Evolutionary conservation across 1,140 invertebrate genomes (phyloP).

Genomic region (Drosophila serrata): DNA sequence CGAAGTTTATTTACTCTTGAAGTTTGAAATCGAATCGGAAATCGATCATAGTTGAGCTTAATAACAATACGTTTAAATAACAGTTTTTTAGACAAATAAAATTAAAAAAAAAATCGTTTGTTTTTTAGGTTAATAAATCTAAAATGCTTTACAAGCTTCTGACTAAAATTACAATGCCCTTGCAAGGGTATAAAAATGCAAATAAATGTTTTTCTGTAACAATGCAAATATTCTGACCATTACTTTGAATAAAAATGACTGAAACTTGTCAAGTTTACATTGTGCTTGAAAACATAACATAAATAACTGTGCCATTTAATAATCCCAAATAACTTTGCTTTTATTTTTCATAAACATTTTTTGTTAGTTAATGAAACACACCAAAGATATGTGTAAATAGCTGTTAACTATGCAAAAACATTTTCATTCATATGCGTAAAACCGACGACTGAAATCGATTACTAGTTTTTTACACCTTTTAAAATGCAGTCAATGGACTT

Average conservation of each 20-base stretch:
- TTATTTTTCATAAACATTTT: not conserved
- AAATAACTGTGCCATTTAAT: not conserved
- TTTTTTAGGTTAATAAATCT: no score
- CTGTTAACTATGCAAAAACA: not conserved
- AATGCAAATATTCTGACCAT: not conserved
- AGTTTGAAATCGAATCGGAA: no score
- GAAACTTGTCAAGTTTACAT: not conserved
- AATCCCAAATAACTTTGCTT: not conserved
- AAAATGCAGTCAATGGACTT: not conserved
- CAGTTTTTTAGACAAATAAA: no score
- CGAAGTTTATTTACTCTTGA: no score
- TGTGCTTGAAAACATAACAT: not conserved
- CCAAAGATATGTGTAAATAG: not conserved
- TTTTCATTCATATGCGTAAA: not conserved
- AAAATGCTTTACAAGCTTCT: no score
- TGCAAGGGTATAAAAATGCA: not conserved
- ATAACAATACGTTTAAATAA: no score
- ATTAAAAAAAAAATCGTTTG: no score
- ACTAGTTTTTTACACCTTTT: not conserved
- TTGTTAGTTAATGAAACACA: not conserved
- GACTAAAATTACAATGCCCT: no score
- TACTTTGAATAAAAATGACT: not conserved
- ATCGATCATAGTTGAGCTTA: no score
- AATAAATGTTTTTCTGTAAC: not conserved
- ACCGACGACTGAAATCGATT: not conserved